These are phyloP conservation scores for Strigamia crassipes DNA, from an alignment of 2,888 invertebrate genomes.

Conservation along the genomic window DNA sequence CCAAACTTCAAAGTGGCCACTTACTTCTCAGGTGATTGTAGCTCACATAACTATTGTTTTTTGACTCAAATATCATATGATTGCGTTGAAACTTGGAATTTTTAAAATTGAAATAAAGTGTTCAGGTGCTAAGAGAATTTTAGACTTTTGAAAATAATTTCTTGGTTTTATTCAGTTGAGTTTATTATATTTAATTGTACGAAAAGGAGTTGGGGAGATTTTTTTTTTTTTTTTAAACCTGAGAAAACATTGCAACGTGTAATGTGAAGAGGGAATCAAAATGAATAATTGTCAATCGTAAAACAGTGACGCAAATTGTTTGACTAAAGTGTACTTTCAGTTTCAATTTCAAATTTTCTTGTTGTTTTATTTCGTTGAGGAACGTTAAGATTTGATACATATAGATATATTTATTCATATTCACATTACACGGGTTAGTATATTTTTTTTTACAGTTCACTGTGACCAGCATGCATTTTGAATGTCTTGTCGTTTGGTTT, in stretches of 20 bases:
- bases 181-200: too few relatives aligned
- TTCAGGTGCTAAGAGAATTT: background rate
- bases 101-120: background rate
- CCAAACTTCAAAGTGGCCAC: background rate
- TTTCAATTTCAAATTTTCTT: too few relatives aligned
- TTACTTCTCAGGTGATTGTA: background rate
- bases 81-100: background rate
- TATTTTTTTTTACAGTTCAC: background rate
- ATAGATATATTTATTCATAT: background rate
- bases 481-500: background rate
- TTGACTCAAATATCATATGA: background rate
- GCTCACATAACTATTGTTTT: constrained; percentile 9
- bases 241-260: too few relatives aligned
- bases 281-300: too few relatives aligned
- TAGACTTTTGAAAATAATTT: background rate
- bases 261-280: too few relatives aligned
- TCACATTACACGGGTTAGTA: background rate
- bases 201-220: too few relatives aligned
- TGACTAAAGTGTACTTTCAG: too few relatives aligned
- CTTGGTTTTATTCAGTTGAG: too few relatives aligned
- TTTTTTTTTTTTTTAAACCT: too few relatives aligned
- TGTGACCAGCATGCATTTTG: background rate
- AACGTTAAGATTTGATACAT: background rate
- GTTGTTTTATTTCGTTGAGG: too few relatives aligned
- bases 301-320: too few relatives aligned